Evolutionary conservation across 2,888 invertebrate species (phyloP).

Genomic region (Tachina grossa): DNA sequence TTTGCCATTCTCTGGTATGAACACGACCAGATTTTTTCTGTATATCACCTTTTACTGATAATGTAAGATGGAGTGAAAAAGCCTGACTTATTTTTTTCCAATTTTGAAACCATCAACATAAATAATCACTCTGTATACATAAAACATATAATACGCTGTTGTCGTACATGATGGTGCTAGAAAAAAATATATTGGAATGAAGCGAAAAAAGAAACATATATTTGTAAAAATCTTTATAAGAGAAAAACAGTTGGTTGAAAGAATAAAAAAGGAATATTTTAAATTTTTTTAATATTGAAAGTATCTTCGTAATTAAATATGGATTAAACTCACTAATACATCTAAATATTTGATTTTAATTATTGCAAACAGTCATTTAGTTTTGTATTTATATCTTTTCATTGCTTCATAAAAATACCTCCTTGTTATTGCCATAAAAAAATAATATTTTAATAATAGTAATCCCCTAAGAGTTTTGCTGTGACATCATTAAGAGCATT

Average conservation of each 20-base stretch:
- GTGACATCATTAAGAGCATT: neutral
- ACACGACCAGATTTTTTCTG: too few species aligned
- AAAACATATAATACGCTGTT: neutral
- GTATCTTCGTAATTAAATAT: neutral
- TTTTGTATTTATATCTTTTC: constrained; percentile 1
- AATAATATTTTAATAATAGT: constrained; percentile 9
- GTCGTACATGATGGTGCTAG: neutral
- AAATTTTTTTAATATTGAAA: too few species aligned
- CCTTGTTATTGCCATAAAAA: neutral
- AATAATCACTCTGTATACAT: neutral
- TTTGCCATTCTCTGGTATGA: too few species aligned
- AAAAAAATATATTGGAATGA: neutral
- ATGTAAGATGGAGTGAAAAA: neutral
- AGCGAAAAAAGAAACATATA: neutral
- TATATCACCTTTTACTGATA: neutral
- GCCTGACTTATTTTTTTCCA: neutral
- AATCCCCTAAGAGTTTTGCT: constrained; percentile 27
- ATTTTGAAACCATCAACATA: neutral
- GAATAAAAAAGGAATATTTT: neutral
- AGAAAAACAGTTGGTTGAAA: neutral
- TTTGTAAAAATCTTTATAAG: neutral
- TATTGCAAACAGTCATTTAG: constrained; percentile 4
- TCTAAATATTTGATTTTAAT: neutral
- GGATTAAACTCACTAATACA: constrained; percentile 1
- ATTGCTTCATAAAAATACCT: neutral